Evolutionary conservation across 1,140 invertebrate species (phyloP), one percentile per base, ranked within the genome.

Genomic region (Armadillidium nasatum): DNA sequence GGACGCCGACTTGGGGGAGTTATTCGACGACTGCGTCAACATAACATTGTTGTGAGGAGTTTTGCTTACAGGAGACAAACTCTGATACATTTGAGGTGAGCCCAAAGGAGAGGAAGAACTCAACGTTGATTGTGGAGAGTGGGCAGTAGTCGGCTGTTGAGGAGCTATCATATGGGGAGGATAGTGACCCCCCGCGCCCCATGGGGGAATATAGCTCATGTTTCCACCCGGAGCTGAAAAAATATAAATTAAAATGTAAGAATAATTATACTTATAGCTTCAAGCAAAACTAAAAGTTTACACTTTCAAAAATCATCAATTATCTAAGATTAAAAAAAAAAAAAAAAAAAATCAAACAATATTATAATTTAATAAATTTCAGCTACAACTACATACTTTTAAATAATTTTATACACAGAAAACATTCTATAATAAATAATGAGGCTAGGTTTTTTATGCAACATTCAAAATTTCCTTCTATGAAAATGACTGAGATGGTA

Each of bases 171-270:
- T 78, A 67, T 80, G 79, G n/a, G 79, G 76, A 19, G 79, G 79
- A 44, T 80, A 80, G 22, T 78, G 79, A 0, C 79, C 79, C 19
- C 79, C 76, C 22, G 73, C 74, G 13, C 76, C 73, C 79, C 79
- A 80, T 21, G 79, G 75, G n/a, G 79, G 79, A 44, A 80, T 70
- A 68, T 80, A 80, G 76, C 79, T 80, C 79, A 80, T 80, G 74
- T 80, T 80, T 23, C 74, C 79, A 77, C 79, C 76, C 54, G 50
- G 50, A 60, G 50, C 50, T 60, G 50, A 60, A 60, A n/a, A 60
- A 60, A 60, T 60, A 60, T 60, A 19, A 60, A 60, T 60, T 4
- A 33, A 33, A 33, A 33, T 33, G 33, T 33, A 33, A 33, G 33
- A 33, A 33, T 33, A 33, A 33, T 33, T 33, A 33, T 33, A 6